These are phyloP conservation scores for Hoplodrina ambigua DNA, from an alignment of 2,888 invertebrate genomes.

Conservation along the genomic window DNA sequence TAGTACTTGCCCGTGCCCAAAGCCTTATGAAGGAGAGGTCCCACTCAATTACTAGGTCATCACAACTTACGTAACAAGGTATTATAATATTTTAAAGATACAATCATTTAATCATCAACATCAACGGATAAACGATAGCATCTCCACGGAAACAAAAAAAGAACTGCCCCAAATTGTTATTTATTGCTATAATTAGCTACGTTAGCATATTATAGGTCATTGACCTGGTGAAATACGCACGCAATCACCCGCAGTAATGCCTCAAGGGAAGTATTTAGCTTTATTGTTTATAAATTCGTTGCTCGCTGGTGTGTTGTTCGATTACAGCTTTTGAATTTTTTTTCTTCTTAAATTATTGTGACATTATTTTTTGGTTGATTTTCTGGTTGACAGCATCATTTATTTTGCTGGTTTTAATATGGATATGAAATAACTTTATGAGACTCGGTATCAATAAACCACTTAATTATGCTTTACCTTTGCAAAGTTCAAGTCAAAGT, in stretches of 20 bases:
- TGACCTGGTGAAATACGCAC: constrained; percentile 67
- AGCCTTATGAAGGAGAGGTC: no score
- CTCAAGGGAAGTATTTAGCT: constrained; percentile 44
- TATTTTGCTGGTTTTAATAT: no score
- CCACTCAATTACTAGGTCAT: no score
- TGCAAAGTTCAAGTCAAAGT: no score
- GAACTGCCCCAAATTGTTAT: constrained; percentile 57
- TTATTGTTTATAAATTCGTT: constrained; percentile 33
- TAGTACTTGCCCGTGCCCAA: no score
- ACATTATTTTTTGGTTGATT: constrained; percentile 1
- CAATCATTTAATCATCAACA: constrained; percentile 13
- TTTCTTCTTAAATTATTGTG: constrained; percentile 15
- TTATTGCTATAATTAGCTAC: constrained; percentile 62
- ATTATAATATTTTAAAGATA: background rate
- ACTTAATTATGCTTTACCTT: no score
- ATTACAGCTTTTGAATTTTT: constrained; percentile 10
- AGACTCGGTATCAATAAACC: no score
- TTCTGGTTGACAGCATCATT: constrained; percentile 1
- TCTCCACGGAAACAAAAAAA: constrained; percentile 47
- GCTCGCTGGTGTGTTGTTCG: background rate
- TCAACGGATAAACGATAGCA: constrained; percentile 36
- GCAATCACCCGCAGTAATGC: constrained; percentile 66
- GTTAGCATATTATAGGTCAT: constrained; percentile 63
- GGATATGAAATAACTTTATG: no score
- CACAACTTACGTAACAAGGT: no score